Conservation (phyloP, 2,797 vertebrate genomes). For the Telmatherina bonti region DNA sequence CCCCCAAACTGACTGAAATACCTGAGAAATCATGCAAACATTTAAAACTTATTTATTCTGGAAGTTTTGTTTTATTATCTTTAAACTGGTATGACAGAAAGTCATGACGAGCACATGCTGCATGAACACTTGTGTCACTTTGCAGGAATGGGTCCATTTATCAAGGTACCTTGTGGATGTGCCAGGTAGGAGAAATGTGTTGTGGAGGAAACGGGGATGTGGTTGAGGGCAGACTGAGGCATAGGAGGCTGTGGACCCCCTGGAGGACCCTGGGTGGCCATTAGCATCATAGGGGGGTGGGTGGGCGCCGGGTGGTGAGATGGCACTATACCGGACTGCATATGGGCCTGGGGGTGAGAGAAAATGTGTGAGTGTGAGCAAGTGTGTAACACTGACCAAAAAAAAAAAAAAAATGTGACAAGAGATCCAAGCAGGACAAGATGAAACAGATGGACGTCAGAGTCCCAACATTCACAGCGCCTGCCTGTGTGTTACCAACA, state of each 20-base stretch:
- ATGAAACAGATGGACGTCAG: constrained; percentile 2
- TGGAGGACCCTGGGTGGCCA: constrained; percentile 94
- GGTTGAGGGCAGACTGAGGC: constrained; percentile 94
- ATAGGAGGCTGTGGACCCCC: constrained; percentile 93
- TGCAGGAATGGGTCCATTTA: background rate
- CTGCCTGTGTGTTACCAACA: background rate
- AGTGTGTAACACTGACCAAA: background rate
- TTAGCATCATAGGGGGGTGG: constrained; percentile 98
- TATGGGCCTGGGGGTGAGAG: constrained; percentile 87
- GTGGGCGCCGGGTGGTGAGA: constrained; percentile 89
- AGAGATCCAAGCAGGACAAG: constrained; percentile 15
- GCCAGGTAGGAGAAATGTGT: constrained; percentile 99
- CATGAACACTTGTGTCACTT: background rate
- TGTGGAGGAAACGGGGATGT: constrained; percentile 98
- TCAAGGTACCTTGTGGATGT: constrained; percentile 92
- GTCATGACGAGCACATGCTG: background rate
- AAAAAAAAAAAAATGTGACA: constrained; percentile 3
- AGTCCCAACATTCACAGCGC: background rate
- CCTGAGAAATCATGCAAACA: too few species aligned
- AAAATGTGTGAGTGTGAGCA: constrained; percentile 3
- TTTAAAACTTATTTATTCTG: too few species aligned
- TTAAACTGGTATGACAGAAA: too few species aligned
- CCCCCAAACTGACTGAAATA: background rate
- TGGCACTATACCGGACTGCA: constrained; percentile 97
- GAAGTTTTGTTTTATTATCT: too few species aligned